Conservation (phyloP, 2,888 invertebrate genomes). For the Troilus luridus region DNA sequence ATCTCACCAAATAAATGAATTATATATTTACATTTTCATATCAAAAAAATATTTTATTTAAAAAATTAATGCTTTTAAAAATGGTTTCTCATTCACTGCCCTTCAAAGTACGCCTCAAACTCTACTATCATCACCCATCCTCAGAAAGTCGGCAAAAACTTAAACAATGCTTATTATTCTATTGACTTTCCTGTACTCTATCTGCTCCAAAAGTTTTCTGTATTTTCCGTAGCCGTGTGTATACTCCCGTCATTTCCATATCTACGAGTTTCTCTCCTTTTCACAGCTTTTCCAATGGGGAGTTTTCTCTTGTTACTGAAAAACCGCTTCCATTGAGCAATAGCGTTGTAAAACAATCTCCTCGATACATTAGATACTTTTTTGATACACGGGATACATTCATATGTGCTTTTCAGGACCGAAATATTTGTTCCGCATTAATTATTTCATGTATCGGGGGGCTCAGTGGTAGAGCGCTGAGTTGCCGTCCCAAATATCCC, state of each 20-base stretch:
- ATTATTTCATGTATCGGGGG: too few species aligned
- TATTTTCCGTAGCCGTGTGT: slow-evolving; percentile 29
- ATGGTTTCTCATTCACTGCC: background rate
- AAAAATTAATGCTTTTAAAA: background rate
- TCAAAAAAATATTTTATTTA: too few species aligned
- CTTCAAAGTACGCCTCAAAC: background rate
- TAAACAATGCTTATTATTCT: slow-evolving; percentile 44
- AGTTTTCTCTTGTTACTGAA: background rate
- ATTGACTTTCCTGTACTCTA: slow-evolving; percentile 38
- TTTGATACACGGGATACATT: too few species aligned
- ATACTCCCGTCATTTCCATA: slow-evolving; percentile 19
- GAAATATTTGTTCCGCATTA: too few species aligned
- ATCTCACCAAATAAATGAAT: too few species aligned
- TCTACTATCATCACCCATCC: background rate
- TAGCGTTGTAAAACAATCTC: too few species aligned
- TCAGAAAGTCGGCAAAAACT: slow-evolving; percentile 30
- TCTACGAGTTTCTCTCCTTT: slow-evolving; percentile 1
- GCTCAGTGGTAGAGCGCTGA: too few species aligned
- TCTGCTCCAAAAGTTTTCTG: slow-evolving; percentile 11
- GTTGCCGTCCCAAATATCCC: too few species aligned
- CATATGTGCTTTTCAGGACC: too few species aligned
- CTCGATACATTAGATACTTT: too few species aligned
- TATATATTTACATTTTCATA: too few species aligned
- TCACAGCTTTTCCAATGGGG: background rate
- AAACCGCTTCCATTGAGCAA: background rate